Evolutionary conservation across 64 coral and sea anemone species (phyloP), one percentile per base, ranked within the genome.

Genomic region (Montipora cactus): DNA sequence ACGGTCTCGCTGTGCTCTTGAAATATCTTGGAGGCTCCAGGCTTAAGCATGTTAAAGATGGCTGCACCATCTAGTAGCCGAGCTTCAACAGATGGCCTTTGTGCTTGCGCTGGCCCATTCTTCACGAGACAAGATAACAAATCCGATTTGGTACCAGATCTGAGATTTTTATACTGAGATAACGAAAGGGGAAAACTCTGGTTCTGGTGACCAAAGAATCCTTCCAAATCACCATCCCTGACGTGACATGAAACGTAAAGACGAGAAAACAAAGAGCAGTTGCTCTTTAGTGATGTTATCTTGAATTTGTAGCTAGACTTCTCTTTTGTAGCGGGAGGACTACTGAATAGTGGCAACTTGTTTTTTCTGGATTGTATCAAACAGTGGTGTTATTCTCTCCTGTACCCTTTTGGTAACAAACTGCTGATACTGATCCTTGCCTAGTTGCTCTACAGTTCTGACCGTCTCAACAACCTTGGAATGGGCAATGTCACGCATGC

Each of bases 41-140:
- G 92, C 12, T 59, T 78, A 74, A 94, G 92, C 92, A 94, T 94
- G 50, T 94, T 89, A 7, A 94, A 47, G 57, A 89, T 81, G 2
- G 79, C 92, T 14, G 92, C 92, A 53, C 71, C 86, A 59, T 94
- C 85, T 71, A 94, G 55, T n/a, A 89, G 49, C 9, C 74, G 45
- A 53, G 51, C 69, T 47, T 94, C 92, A 75, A 94, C 87, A 28
- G 73, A 46, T 70, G 77, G 85, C 62, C 52, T 67, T 79, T 79
- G 28, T 49, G 55, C 47, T 87, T 94, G 48, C 22, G 9, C 58
- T 47, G 62, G 23, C 18, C 48, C 44, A 23, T 80, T 47, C 61
- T 13, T 89, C 67, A 74, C 85, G 1, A 89, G 46, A 74, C 86
- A 94, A 1, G 46, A 46, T 20, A 94, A 44, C 76, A 94, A 74